Evolutionary conservation across 2,888 invertebrate genomes (phyloP).

Genomic region (Abscondita cerata): DNA sequence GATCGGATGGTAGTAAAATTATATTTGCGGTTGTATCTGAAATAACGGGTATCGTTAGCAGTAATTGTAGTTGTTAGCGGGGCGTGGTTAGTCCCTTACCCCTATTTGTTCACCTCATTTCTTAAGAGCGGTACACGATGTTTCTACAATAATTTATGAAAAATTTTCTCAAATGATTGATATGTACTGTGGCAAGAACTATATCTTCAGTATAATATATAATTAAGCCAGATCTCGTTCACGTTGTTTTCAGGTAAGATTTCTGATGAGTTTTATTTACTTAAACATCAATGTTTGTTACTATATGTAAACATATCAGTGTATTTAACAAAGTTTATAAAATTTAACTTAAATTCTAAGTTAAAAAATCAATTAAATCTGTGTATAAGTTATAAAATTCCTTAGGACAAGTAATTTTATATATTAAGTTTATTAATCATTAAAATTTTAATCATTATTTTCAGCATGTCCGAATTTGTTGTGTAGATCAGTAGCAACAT

Average conservation of each 20-base stretch:
- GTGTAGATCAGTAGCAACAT: constrained; percentile 18
- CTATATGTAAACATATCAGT: too few species aligned
- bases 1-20: constrained; percentile 51
- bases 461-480: neutral
- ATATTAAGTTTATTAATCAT: too few species aligned
- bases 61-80: constrained; percentile 54
- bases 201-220: constrained; percentile 39
- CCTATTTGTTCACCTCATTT: constrained; percentile 35
- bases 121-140: constrained; percentile 36
- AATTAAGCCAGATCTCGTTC: constrained; percentile 44
- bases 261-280: constrained; percentile 24
- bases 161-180: constrained; percentile 21
- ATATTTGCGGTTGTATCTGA: constrained; percentile 51
- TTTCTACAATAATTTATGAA: constrained; percentile 14
- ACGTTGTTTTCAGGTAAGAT: constrained; percentile 31
- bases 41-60: constrained; percentile 52
- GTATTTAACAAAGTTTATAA: too few species aligned
- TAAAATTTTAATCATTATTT: too few species aligned
- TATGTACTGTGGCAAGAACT: constrained; percentile 37
- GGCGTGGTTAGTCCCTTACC: constrained; percentile 47
- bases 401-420: too few species aligned
- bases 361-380: too few species aligned
- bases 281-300: constrained; percentile 8
- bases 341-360: too few species aligned
- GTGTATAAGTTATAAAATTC: too few species aligned